Evolutionary conservation across 2,888 invertebrate species (phyloP), one percentile per base, ranked within the genome.

Genomic region (Yponomeuta plumbellus): DNA sequence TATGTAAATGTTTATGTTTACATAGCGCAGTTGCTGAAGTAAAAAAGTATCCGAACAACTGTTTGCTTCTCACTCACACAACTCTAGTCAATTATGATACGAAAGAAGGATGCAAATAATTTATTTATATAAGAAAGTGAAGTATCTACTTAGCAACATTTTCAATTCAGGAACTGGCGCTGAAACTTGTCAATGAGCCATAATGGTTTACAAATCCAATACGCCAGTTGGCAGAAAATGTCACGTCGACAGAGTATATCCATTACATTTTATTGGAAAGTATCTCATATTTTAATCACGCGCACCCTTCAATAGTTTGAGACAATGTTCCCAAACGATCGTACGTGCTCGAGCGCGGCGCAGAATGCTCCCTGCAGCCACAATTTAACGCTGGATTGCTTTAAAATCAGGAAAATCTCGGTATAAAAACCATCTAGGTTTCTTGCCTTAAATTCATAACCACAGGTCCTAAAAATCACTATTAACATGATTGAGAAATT

Each of bases 311-410:
- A 23, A 22, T 23, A 20, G 23, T 59, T 59, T 21, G 59, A 59
- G 65, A 65, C 65, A 65, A 65, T 65, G 65, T 65, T 26, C 17
- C 57, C 57, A 26, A 65, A 65, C 39, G 65, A 65, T 57, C 65
- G 65, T 52, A 65, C 65, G 65, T 65, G 65, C 65, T 65, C n/a
- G 56, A 39, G 59, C 23, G 11, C 11, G 23, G 22, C 11, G 22
- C n/a, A 23, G 59, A 59, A 59, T 23, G 23, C 21, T 22, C 23
- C 59, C 11, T 13, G 22, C 22, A 59, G 59, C 13, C 22, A 21
- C 22, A 23, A 23, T 2, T 21, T 11, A 59, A 1, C 21, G 21
- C 21, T 59, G 11, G 11, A 59, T 59, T 22, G 21, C 59, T 59
- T n/a, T 3, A 17, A 52, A 52, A 52, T 17, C 13, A 17, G 3